Evolutionary conservation across 2,797 vertebrate genomes (phyloP).

Genomic region (Syngnathus acus): DNA sequence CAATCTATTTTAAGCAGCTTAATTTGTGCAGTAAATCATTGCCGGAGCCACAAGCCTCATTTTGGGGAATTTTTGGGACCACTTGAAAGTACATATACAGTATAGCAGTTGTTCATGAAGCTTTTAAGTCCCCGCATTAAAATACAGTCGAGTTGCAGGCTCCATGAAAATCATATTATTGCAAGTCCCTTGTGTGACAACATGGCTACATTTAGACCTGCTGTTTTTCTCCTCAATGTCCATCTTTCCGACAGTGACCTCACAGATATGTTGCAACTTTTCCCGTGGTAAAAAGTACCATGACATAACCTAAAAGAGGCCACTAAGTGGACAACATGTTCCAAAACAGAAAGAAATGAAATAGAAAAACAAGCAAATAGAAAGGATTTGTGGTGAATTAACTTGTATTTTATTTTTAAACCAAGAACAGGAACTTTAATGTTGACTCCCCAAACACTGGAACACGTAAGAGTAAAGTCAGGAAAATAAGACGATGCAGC

Average conservation of each 20-base stretch:
- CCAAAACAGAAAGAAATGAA: slow-evolving; percentile 44
- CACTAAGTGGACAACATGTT: slow-evolving; percentile 29
- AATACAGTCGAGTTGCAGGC: too few species aligned
- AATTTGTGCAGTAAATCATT: too few species aligned
- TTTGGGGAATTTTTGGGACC: too few species aligned
- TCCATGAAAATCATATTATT: too few species aligned
- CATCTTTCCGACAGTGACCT: not conserved
- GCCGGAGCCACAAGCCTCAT: too few species aligned
- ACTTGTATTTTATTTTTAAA: slow-evolving; percentile 71
- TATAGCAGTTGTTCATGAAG: too few species aligned
- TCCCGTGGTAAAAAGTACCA: not conserved
- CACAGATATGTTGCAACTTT: not conserved
- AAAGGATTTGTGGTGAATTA: slow-evolving; percentile 34
- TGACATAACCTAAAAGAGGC: slow-evolving; percentile 15
- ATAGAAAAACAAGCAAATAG: slow-evolving; percentile 43
- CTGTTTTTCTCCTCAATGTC: not conserved
- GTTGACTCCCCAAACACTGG: slow-evolving; percentile 64
- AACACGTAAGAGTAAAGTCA: slow-evolving; percentile 24
- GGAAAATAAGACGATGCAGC: slow-evolving; percentile 17
- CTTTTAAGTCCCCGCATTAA: too few species aligned
- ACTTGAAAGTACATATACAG: too few species aligned
- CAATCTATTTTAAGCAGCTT: too few species aligned
- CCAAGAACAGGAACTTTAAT: slow-evolving; percentile 66
- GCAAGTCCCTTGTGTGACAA: not conserved
- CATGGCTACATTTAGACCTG: not conserved